Conservation (phyloP, 2,888 invertebrate genomes). For the Amphiduros pacificus region DNA sequence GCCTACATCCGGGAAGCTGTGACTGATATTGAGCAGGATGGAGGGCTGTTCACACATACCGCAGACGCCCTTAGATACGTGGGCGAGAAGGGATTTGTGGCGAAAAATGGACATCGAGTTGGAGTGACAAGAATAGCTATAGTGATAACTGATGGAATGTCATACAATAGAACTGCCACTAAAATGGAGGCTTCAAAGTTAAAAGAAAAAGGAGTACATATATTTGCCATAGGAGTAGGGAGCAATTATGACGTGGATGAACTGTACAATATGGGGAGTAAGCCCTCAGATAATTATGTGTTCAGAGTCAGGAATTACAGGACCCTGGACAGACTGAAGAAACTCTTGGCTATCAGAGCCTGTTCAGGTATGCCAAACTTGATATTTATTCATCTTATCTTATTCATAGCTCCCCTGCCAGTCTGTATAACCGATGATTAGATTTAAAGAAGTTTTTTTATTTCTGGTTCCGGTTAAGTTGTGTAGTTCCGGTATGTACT, state of each 20-base stretch:
- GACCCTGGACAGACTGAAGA: constrained; percentile 34
- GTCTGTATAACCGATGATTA: too few relatives aligned
- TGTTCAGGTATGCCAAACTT: constrained; percentile 11
- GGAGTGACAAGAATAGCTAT: constrained; percentile 9
- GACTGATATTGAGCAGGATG: not conserved
- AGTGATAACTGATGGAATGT: constrained; percentile 13
- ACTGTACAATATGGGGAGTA: constrained; percentile 35
- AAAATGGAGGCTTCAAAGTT: constrained; percentile 1
- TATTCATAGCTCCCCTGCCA: too few relatives aligned
- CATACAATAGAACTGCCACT: constrained; percentile 1
- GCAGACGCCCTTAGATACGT: constrained; percentile 1
- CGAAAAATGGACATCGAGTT: not conserved
- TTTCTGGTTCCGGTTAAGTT: too few relatives aligned
- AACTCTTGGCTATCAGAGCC: constrained; percentile 33
- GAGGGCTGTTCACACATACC: not conserved
- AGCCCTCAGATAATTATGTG: constrained; percentile 34
- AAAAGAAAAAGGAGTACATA: constrained; percentile 6
- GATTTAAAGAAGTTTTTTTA: too few relatives aligned
- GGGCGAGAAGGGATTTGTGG: not conserved
- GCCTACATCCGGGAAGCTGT: not conserved
- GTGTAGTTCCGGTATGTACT: too few relatives aligned
- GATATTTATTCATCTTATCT: too few relatives aligned
- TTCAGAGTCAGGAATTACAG: constrained; percentile 37
- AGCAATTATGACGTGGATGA: not conserved
- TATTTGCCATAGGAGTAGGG: constrained; percentile 15